Conservation (phyloP, 2,888 invertebrate species). For the Patella depressa region DNA sequence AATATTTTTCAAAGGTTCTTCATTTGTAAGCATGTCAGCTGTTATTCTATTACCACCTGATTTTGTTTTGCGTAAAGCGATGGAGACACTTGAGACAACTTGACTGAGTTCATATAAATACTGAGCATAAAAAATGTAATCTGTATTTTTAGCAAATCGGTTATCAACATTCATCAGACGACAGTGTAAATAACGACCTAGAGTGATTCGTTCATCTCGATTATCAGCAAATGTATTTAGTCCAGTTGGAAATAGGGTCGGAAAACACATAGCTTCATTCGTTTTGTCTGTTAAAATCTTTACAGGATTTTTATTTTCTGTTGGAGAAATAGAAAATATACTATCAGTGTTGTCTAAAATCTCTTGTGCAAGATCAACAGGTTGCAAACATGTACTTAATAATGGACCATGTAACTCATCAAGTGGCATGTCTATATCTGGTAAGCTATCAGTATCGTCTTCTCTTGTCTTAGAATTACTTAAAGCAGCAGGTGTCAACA, state of each 20-base stretch:
- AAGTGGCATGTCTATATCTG: too few relatives aligned
- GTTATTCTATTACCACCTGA: slow-evolving; percentile 13
- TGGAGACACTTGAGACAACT: slow-evolving; percentile 11
- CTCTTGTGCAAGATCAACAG: too few relatives aligned
- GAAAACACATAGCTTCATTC: slow-evolving; percentile 29
- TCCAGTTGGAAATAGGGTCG: slow-evolving; percentile 29
- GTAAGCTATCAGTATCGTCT: too few relatives aligned
- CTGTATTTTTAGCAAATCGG: slow-evolving; percentile 25
- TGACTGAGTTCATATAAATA: slow-evolving; percentile 28
- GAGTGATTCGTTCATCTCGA: slow-evolving; percentile 14
- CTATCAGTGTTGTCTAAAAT: slow-evolving; percentile 24
- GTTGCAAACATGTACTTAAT: too few relatives aligned
- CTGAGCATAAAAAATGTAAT: slow-evolving; percentile 30
- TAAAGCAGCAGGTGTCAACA: too few relatives aligned
- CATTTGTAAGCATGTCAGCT: slow-evolving; percentile 17
- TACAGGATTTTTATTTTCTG: slow-evolving; percentile 28
- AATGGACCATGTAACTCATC: too few relatives aligned
- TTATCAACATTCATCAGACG: slow-evolving; percentile 22
- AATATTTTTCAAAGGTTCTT: slow-evolving; percentile 12
- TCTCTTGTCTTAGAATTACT: too few relatives aligned
- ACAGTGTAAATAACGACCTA: slow-evolving; percentile 21
- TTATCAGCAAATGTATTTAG: slow-evolving; percentile 6
- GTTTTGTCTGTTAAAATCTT: slow-evolving; percentile 21
- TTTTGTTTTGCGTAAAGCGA: slow-evolving; percentile 22
- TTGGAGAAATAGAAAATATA: slow-evolving; percentile 30